These are phyloP conservation scores for Tryphoninae sp. DNA, from an alignment of 2,888 invertebrate genomes.

Conservation along the genomic window DNA sequence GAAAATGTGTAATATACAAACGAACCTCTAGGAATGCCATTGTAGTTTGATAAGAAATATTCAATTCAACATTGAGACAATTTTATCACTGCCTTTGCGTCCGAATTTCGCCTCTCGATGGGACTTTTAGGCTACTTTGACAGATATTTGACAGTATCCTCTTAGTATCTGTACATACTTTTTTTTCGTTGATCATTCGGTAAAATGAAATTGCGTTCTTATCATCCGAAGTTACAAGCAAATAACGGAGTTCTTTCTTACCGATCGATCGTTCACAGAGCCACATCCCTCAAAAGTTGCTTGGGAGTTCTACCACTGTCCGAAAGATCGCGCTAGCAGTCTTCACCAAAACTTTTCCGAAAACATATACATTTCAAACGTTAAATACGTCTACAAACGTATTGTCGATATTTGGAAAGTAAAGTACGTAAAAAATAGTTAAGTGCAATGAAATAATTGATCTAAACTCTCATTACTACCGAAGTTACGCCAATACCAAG, in stretches of 20 bases:
- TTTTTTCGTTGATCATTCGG: background rate
- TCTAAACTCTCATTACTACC: too few species aligned
- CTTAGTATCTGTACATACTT: conserved; percentile 8
- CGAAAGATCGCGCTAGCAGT: background rate
- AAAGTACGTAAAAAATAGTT: too few species aligned
- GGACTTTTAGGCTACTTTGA: conserved; percentile 54
- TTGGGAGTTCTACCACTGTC: background rate
- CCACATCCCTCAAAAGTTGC: background rate
- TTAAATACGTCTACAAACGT: too few species aligned
- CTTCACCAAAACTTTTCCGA: background rate
- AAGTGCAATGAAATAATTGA: too few species aligned
- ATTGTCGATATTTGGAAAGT: too few species aligned
- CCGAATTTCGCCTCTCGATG: conserved; percentile 2
- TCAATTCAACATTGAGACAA: conserved; percentile 44
- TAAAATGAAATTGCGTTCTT: background rate
- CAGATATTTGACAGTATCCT: conserved; percentile 48
- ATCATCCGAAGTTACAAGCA: too few species aligned
- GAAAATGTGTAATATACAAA: conserved; percentile 7
- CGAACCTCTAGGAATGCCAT: conserved; percentile 78
- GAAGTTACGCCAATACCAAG: too few species aligned
- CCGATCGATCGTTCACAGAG: background rate
- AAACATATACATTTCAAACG: too few species aligned
- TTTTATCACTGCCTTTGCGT: conserved; percentile 15
- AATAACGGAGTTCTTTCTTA: background rate
- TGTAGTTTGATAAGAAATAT: conserved; percentile 10